phyloP scores from a whole-genome alignment of 2,113 vertebrate genomes.

The Xiphophorus hellerii region DNA sequence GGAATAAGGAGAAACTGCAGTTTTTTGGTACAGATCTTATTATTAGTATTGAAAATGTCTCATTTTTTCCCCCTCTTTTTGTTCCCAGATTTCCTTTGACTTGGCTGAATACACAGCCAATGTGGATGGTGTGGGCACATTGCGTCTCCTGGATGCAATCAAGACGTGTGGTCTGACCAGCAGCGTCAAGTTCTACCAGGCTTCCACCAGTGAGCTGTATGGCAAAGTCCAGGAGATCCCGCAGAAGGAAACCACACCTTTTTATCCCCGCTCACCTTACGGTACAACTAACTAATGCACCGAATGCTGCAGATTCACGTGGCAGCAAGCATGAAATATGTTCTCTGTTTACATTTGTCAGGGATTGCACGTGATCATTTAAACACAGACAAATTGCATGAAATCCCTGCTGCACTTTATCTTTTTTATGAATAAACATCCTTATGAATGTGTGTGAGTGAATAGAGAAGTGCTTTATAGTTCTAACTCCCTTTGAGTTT shows the following conservation, averaged over 20 bases:
- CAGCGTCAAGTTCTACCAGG: conserved; percentile 95
- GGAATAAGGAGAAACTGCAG: neutral
- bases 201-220: conserved; percentile 96
- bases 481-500: conserved; percentile 54
- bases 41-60: neutral
- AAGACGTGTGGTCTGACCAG: conserved; percentile 95
- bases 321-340: conserved; percentile 5
- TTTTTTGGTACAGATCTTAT: neutral
- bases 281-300: conserved; percentile 75
- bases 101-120: conserved; percentile 97
- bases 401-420: conserved; percentile 34
- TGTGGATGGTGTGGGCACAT: conserved; percentile 94
- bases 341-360: conserved; percentile 11
- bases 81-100: conserved; percentile 93
- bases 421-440: neutral
- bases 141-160: conserved; percentile 92
- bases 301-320: neutral
- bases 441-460: conserved; percentile 11
- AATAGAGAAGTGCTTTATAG: conserved; percentile 35
- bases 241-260: conserved; percentile 95
- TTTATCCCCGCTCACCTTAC: conserved; percentile 98
- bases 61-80: neutral
- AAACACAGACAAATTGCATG: conserved; percentile 24
- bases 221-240: conserved; percentile 99
- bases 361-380: conserved; percentile 14